Conservation (phyloP, 2,113 vertebrate genomes). For the Nyctereutes procyonoides region DNA sequence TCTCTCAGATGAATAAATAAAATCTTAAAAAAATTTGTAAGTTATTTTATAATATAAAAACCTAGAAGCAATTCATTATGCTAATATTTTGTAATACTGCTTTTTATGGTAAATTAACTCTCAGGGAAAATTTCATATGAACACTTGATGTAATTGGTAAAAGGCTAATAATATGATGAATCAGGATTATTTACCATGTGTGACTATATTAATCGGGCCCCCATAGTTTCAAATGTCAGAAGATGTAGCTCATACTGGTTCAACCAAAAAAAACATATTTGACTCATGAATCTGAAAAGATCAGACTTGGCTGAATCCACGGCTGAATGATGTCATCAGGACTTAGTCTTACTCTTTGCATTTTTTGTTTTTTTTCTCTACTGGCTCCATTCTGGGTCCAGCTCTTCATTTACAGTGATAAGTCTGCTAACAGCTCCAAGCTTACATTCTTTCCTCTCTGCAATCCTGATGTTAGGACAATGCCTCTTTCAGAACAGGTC, state of each 20-base stretch:
- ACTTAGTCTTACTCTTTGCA: slow-evolving; percentile 5
- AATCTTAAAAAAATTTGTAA: neutral
- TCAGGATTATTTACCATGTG: neutral
- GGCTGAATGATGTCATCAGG: neutral
- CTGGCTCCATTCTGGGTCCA: neutral
- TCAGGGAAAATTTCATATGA: slow-evolving; percentile 24
- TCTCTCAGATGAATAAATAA: neutral
- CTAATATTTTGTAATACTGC: neutral
- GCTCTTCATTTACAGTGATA: neutral
- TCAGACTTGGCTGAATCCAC: slow-evolving; percentile 1
- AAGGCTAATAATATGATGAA: slow-evolving; percentile 12
- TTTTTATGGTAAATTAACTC: slow-evolving; percentile 41
- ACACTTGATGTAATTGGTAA: neutral
- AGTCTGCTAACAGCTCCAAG: neutral
- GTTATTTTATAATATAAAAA: slow-evolving; percentile 52
- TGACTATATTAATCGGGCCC: neutral
- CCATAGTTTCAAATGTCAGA: slow-evolving; percentile 26
- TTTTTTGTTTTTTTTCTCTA: neutral
- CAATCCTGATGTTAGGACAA: neutral
- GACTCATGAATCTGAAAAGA: slow-evolving; percentile 2
- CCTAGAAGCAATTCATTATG: neutral
- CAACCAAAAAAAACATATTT: slow-evolving; percentile 42
- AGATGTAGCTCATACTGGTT: slow-evolving; percentile 10
- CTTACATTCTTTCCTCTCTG: neutral
- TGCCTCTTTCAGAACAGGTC: neutral